Base-by-base conservation (phyloP, 2,113 vertebrate genomes). In the Rhabdornis inornatus region DNA sequence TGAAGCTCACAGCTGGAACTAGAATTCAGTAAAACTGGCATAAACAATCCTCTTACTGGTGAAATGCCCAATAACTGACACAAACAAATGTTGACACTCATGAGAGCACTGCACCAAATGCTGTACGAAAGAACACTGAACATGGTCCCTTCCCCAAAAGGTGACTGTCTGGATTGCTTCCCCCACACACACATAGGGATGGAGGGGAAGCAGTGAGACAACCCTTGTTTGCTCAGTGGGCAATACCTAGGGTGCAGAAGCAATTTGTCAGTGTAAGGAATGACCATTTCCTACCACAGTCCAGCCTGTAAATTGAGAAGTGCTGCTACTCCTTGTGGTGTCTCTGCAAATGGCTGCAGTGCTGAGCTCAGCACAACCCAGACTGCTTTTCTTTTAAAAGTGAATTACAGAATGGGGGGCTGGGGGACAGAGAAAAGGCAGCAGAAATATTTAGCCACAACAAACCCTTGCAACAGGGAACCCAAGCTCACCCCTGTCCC, bases 341-440 rank as follows among this genome's bases (percentile, higher is more conserved):
- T 72, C 81, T 82, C 60, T 61, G 70, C 70, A 89, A 95, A 94
- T 52, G 78, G 93, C 55, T 87, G 71, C 71, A 83, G 79, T 25
- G 94, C 93, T 88, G 85, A 95, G 79, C 90, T 95, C 95, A 88
- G 93, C 95, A 92, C 64, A 89, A 89, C 17, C 0, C 4, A n/a
- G 82, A 24, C 63, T 64, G 68, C 47, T 56, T 56, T 91, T 74
- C 63, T 95, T 91, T 47, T 20, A 55, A 35, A 87, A 95, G 60
- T 7, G 82, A 87, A 79, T 70, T 92, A 52, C 20, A 15, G 81
- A 79, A 53, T 6, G 6, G 6, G 20, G 35, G 28, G 12, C 6
- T 2, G 0, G 14, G 12, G 19, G 18, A 44, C 50, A 77, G 52
- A 70, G 30, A 49, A 76, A 63, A 57, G 21, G 30, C 68, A 83